Percentiles rank a stretch among this genome's conserved stretches.
phyloP scores from a whole-genome alignment of 1,140 invertebrate species.

The Trichogramma pretiosum region DNA sequence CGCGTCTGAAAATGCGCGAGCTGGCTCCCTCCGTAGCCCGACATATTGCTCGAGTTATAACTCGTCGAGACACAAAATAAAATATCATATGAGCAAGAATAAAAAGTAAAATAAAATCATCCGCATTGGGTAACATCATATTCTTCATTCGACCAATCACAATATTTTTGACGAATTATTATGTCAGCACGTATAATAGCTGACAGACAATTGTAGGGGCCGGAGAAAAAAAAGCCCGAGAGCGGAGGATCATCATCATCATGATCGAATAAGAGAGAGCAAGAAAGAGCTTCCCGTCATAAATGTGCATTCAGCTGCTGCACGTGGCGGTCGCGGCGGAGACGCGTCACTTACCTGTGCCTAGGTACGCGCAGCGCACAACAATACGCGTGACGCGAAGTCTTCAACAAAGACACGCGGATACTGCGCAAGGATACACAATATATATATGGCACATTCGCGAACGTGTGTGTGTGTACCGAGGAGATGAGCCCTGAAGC shows the following conservation, averaged over 20 bases:
- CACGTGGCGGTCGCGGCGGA: slow-evolving; percentile 23
- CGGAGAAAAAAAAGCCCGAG: neutral
- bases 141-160: slow-evolving; percentile 39
- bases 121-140: slow-evolving; percentile 42
- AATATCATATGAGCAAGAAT: too few species aligned
- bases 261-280: too few species aligned
- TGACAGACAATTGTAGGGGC: too few species aligned
- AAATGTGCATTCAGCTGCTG: slow-evolving; percentile 35
- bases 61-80: too few species aligned
- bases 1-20: too few species aligned
- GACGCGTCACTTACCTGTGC: too few species aligned
- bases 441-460: slow-evolving; percentile 41
- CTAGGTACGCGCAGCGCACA: too few species aligned
- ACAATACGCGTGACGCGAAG: slow-evolving; percentile 35
- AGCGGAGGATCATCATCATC: neutral
- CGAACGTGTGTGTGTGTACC: slow-evolving; percentile 12
- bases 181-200: slow-evolving; percentile 36
- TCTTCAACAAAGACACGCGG: slow-evolving; percentile 37
- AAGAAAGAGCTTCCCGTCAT: slow-evolving; percentile 12
- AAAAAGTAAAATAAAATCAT: too few species aligned
- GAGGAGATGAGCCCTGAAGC: slow-evolving; percentile 32
- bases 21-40: too few species aligned
- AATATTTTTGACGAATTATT: slow-evolving; percentile 48
- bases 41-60: too few species aligned
- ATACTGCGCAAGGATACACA: too few species aligned